Base-by-base conservation (phyloP, 1,140 invertebrate species). In the Pemphigus obesinymphae region DNA sequence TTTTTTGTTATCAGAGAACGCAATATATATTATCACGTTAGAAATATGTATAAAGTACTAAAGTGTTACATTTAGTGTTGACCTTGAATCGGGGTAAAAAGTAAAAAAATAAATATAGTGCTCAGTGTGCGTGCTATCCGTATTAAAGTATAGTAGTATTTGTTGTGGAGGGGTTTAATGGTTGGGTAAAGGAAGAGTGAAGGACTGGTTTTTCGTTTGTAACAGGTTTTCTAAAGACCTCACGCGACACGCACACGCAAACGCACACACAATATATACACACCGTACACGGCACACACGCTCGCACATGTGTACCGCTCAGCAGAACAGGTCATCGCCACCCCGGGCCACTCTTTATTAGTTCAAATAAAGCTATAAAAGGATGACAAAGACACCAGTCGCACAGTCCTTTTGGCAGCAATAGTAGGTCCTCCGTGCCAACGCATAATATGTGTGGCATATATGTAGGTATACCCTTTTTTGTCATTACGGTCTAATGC, bases 321-420 rank as follows among this genome's bases (percentile, higher is more conserved):
- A 80, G n/a, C 63, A 15, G 55, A 63, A 63, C 76, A 43, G 53
- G 76, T 63, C 76, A 63, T 63, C 55, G 55, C 7, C 76, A 37
- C 37, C 17, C 37, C 23, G 34, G 40, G 76, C 34, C 26, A 40
- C 40, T 40, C 37, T 58, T 61, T 78, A 80, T 80, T 80, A 45
- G 76, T 80, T 80, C 76, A 80, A 80, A 80, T 63, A 61, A 80
- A 80, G 55, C 55, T 63, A 80, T 80, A 63, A 80, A 80, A 63
- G 55, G 55, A 80, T 23, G 40, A 80, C 53, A 61, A 80, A 80
- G 76, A 80, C 76, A 63, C 55, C 55, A 40, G 53, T 43, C 55
- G 37, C 2, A 26, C n/a, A 58, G 37, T 63, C 76, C 37, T 80
- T 73, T 80, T 63, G 76, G 26, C 76, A 63, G 53, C 76, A 7